Base-by-base conservation (phyloP, 2,797 vertebrate genomes). In the Craterocephalus amniculus region DNA sequence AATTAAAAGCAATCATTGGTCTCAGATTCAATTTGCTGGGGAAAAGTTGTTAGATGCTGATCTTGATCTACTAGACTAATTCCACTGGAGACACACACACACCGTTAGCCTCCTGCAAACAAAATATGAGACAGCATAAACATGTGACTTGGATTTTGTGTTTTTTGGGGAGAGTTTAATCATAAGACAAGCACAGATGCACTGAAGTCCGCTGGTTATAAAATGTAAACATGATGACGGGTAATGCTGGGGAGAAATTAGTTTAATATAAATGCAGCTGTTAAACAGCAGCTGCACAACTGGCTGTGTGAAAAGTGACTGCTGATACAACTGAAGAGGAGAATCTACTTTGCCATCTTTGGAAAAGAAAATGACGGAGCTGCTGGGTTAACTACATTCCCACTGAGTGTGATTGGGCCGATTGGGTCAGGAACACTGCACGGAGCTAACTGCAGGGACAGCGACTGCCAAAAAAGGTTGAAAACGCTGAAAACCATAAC, bases 1-100 rank as follows among this genome's bases (percentile, higher is more conserved):
- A 96, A 97, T 96, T 96, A 95, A 96, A 96, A 93, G 88, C 92
- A 95, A 95, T 87, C 88, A 95, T 95, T 95, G 94, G 89, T 88
- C 81, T 93, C 92, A 78, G 90, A 94, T 94, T 93, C 82, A 93
- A 91, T 93, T 92, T 91, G 83, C 81, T 88, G 92, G 86, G 84
- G 84, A 88, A 82, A 76, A 92, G 78, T 80, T 40, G 92, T 93
- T 90, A 89, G 88, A 89, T 93, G 92, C 92, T 72, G 74, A 95
- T 94, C 91, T 84, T 85, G 81, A 88, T 84, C 70, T 92, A 92
- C 80, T 78, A 81, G 87, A 88, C 87, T 83, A 84, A 83, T 88
- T 89, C 85, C 81, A 78, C 81, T 70, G 64, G 79, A 91, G 27
- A 69, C 69, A 36, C 36, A 38, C 36, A 84, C 79, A 90, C 82